These are phyloP conservation scores for Vanessa cardui DNA, from an alignment of 2,888 invertebrate species.

Conservation along the genomic window DNA sequence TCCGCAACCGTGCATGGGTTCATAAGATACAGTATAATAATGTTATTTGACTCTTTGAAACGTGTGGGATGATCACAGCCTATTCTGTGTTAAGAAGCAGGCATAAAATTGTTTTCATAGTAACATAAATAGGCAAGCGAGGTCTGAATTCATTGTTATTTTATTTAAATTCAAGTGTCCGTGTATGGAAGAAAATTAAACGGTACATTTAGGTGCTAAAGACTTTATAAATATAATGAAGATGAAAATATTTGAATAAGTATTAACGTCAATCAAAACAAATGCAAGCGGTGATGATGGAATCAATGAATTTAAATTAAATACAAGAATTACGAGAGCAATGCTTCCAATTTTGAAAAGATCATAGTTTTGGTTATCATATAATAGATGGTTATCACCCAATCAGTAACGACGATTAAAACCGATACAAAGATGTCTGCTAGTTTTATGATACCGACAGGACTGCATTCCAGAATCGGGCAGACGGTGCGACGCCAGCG, in stretches of 20 bases:
- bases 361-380: too few species aligned
- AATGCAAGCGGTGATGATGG: background rate
- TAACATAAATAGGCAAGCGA: conserved; percentile 43
- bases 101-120: conserved; percentile 58
- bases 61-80: conserved; percentile 76
- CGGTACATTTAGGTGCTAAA: conserved; percentile 23
- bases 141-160: conserved; percentile 39
- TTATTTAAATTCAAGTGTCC: conserved; percentile 37
- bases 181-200: conserved; percentile 32
- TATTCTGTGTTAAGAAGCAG: conserved; percentile 70
- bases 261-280: background rate
- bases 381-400: background rate
- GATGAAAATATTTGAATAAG: background rate
- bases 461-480: conserved; percentile 62
- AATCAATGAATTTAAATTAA: background rate
- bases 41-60: conserved; percentile 70
- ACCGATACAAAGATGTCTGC: conserved; percentile 16
- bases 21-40: conserved; percentile 67
- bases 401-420: conserved; percentile 16
- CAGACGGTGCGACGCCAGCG: conserved; percentile 68
- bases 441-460: conserved; percentile 36
- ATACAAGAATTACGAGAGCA: too few species aligned
- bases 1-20: conserved; percentile 41
- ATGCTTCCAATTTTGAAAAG: too few species aligned
- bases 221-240: conserved; percentile 21